Conservation (phyloP, 2,888 invertebrate species). For the Drosophila peninsularis region DNA sequence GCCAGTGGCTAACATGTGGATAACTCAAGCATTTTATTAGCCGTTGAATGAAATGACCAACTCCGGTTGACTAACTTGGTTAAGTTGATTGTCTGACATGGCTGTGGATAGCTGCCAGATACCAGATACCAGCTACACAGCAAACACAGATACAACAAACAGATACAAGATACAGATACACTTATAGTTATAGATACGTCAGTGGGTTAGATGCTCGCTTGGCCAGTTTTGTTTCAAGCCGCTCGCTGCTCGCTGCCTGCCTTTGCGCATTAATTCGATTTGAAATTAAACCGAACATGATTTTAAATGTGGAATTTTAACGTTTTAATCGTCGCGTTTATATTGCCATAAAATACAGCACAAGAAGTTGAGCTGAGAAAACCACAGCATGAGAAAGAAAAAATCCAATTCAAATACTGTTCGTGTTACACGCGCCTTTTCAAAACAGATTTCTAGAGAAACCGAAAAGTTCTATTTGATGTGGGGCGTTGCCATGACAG, state of each 20-base stretch:
- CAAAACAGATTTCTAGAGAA: slow-evolving; percentile 19
- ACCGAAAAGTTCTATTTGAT: slow-evolving; percentile 23
- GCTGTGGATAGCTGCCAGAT: slow-evolving; percentile 63
- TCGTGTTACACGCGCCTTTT: slow-evolving; percentile 66
- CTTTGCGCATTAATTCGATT: slow-evolving; percentile 65
- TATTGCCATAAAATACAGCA: slow-evolving; percentile 71
- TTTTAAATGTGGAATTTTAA: slow-evolving; percentile 81
- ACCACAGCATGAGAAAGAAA: slow-evolving; percentile 15
- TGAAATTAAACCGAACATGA: slow-evolving; percentile 79
- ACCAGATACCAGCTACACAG: slow-evolving; percentile 24
- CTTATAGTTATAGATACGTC: slow-evolving; percentile 26
- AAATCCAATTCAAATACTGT: slow-evolving; percentile 27
- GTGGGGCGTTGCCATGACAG: slow-evolving; percentile 37
- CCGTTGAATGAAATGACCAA: slow-evolving; percentile 78
- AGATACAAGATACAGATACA: too few relatives aligned
- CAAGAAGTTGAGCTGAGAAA: slow-evolving; percentile 46
- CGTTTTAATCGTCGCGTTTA: slow-evolving; percentile 80
- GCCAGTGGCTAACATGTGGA: slow-evolving; percentile 51
- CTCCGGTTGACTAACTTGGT: slow-evolving; percentile 76
- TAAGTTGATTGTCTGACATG: slow-evolving; percentile 80
- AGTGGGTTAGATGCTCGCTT: slow-evolving; percentile 41
- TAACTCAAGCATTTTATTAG: slow-evolving; percentile 80
- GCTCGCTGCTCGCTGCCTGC: slow-evolving; percentile 27
- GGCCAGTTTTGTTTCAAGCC: slow-evolving; percentile 46
- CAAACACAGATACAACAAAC: slow-evolving; percentile 14